Evolutionary conservation across 2,888 invertebrate species (phyloP), one percentile per base, ranked within the genome.

Genomic region (Tenodera sinensis): DNA sequence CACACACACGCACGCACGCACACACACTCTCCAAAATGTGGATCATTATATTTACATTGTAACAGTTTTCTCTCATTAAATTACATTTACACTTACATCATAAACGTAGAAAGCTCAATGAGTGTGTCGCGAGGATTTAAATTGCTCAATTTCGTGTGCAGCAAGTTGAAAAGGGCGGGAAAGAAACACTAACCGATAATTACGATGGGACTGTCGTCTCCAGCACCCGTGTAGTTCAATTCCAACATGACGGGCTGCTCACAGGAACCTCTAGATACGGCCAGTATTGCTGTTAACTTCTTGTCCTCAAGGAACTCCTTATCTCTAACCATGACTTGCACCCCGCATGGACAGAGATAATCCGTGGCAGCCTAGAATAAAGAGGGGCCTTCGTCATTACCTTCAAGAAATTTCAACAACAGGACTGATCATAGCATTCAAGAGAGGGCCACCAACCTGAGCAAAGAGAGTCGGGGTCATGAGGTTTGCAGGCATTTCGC

Each of bases 401-500:
- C n/a, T 12, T 25, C n/a, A 27, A n/a, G 8, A 83, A 83, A 83
- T 27, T 83, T 83, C n/a, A 7, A 25, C 82, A 82, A n/a, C 27
- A 27, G 7, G n/a, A 83, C 82, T 83, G 1, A 9, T 27, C 42
- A 42, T 12, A 71, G 6, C 15, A 71, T 2, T 25, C 20, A 20
- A 12, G 12, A 12, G 2, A 12, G 42, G 12, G 12, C 2, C 90
- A 93, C 93, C 90, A 89, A 93, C 93, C 91, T 96, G 95, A 1
- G 96, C 96, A 91, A 97, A 96, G 91, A 95, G 95, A 1, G 96
- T 94, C 0, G 97, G 97, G 0, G 97, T 97, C 96, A 97, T 96
- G 91, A 95, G 93, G 92, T 97, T 97, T 34, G 97, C 96, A 3
- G 97, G 97, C 91, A 96, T 96, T 92, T 97, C 97, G 91, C 96